Evolutionary conservation across 2,113 vertebrate species (phyloP).

Genomic region (Siniperca knerii): DNA sequence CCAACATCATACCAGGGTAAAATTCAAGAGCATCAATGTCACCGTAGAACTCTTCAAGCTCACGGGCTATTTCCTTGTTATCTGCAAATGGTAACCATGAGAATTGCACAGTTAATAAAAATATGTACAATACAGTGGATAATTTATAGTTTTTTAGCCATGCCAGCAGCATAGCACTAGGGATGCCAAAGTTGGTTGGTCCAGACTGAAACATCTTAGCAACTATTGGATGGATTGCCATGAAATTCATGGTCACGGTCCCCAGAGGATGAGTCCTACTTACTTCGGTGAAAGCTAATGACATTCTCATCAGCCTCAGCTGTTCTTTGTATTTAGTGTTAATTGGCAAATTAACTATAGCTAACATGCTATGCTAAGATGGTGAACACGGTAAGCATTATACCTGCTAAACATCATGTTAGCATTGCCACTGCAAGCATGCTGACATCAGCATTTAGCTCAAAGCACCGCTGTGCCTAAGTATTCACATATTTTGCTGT

Average conservation of each 20-base stretch:
- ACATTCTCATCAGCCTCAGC: too few species aligned
- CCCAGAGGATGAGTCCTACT: too few species aligned
- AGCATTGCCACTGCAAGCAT: background rate
- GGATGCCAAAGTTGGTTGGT: background rate
- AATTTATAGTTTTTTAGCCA: background rate
- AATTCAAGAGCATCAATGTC: conserved; percentile 95
- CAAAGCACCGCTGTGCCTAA: too few species aligned
- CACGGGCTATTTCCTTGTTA: conserved; percentile 85
- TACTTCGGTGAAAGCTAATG: too few species aligned
- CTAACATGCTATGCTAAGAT: background rate
- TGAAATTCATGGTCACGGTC: too few species aligned
- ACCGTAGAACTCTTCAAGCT: conserved; percentile 91
- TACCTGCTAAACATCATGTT: background rate
- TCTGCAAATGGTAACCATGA: conserved; percentile 77
- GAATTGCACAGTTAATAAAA: background rate
- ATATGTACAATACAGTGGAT: background rate
- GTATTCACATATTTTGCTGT: background rate
- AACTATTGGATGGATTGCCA: background rate
- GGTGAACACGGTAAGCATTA: too few species aligned
- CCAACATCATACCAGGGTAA: conserved; percentile 90
- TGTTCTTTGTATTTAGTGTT: background rate
- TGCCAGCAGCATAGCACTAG: background rate
- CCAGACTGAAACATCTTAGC: too few species aligned
- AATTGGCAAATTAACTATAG: background rate
- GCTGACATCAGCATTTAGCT: too few species aligned